Base-by-base conservation (phyloP, 2,888 invertebrate species). In the Lypha dubia region DNA sequence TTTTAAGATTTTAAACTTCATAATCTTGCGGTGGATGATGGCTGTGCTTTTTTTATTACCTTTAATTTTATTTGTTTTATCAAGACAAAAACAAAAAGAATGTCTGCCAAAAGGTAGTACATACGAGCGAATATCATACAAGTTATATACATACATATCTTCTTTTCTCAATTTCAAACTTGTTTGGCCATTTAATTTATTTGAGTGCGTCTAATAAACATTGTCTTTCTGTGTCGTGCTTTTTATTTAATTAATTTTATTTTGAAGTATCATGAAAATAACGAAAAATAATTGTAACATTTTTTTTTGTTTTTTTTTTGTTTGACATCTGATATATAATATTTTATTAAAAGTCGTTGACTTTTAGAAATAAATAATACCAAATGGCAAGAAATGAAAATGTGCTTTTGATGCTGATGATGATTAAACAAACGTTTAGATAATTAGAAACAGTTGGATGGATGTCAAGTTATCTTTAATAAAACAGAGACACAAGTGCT, bases 101-200 rank as follows among this genome's bases (percentile, higher is more conserved):
- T 79, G 79, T 71, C 24, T 71, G 71, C 56, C 63, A 71, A 79
- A 71, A 79, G 79, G 71, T 79, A 79, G n/a, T n/a, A n/a, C n/a
- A n/a, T n/a, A n/a, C n/a, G n/a, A n/a, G n/a, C 46, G n/a, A 41
- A 70, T 28, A 51, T 11, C 1, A 8, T 11, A 38, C n/a, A n/a
- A n/a, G n/a, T n/a, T n/a, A 38, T 38, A 11, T n/a, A n/a, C n/a
- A n/a, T n/a, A 49, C 6, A 20, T 4, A 49, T 3, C 1, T 44
- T 22, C 46, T 49, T 51, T 58, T 38, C 8, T 49, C 9, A n/a
- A 8, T 17, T 56, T 17, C 13, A 58, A 9, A 49, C 11, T 28
- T 74, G 41, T 53, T 56, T 32, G 7, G n/a, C 49, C 17, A 53
- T 75, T 65, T 28, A 44, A 53, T 28, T 65, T 28, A 32, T 44